Percentiles rank a stretch among this genome's conserved stretches.
These are phyloP conservation scores for Anarrhichthys ocellatus DNA, from an alignment of 2,113 vertebrate species.

Conservation along the genomic window DNA sequence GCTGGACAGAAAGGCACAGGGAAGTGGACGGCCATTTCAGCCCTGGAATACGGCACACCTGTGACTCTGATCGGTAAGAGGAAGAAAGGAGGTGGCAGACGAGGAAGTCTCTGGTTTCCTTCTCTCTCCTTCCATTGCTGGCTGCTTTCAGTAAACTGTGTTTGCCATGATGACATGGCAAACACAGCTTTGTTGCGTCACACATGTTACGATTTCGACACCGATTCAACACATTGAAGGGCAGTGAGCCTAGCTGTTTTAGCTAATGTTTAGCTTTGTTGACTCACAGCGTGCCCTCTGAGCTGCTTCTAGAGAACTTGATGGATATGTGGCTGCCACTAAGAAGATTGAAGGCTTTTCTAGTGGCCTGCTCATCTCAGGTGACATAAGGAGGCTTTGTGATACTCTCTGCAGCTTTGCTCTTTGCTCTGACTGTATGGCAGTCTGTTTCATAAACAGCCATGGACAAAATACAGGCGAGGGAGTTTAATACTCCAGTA, in stretches of 20 bases:
- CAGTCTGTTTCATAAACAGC: slow-evolving; percentile 37
- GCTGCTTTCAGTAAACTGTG: slow-evolving; percentile 19
- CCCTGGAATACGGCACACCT: slow-evolving; percentile 93
- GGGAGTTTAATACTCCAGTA: slow-evolving; percentile 8
- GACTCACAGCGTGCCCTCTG: not conserved
- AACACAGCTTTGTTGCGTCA: slow-evolving; percentile 14
- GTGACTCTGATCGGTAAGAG: slow-evolving; percentile 95
- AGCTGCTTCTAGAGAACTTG: slow-evolving; percentile 13
- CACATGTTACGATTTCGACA: slow-evolving; percentile 24
- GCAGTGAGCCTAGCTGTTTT: not conserved
- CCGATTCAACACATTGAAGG: not conserved
- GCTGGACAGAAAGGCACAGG: slow-evolving; percentile 98
- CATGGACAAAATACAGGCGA: not conserved
- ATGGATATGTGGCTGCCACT: slow-evolving; percentile 56
- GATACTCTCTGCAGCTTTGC: slow-evolving; percentile 38
- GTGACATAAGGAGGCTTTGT: slow-evolving; percentile 80
- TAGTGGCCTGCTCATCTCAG: slow-evolving; percentile 54
- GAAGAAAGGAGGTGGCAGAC: slow-evolving; percentile 27
- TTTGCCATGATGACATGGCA: slow-evolving; percentile 24
- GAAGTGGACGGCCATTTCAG: slow-evolving; percentile 97
- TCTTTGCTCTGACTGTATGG: slow-evolving; percentile 40
- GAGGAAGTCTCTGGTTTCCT: slow-evolving; percentile 51
- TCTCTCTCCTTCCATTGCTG: not conserved
- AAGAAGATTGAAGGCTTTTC: slow-evolving; percentile 79
- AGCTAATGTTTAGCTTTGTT: slow-evolving; percentile 9